Conservation (phyloP, 37 sponge, comb jelly and placozoan genomes). For the Halisarca cf. caerulea region DNA sequence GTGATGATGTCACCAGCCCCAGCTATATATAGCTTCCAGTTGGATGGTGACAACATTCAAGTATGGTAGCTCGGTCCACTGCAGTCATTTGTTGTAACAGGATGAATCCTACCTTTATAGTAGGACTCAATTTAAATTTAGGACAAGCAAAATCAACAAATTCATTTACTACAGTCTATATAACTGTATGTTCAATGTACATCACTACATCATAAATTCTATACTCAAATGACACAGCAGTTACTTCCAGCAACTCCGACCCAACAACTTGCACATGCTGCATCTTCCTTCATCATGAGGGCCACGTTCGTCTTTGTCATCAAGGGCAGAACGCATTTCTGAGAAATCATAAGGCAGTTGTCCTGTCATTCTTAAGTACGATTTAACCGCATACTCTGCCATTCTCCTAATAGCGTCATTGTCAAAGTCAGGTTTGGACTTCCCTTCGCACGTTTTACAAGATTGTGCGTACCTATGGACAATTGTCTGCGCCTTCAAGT, state of each 20-base stretch:
- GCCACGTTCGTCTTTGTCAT: neutral
- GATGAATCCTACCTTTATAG: too few species aligned
- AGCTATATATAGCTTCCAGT: too few species aligned
- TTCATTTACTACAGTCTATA: too few species aligned
- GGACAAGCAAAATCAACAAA: too few species aligned
- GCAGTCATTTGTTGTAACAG: too few species aligned
- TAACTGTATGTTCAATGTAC: too few species aligned
- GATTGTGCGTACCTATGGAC: neutral
- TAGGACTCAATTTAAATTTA: too few species aligned
- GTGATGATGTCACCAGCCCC: too few species aligned
- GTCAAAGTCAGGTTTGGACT: slow-evolving; percentile 7
- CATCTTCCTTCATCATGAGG: slow-evolving; percentile 57
- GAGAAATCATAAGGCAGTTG: neutral
- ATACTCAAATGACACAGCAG: too few species aligned
- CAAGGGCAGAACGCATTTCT: neutral
- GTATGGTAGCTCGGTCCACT: too few species aligned
- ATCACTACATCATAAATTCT: too few species aligned
- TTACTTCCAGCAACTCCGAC: slow-evolving; percentile 55
- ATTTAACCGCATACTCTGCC: slow-evolving; percentile 41
- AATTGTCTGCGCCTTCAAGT: slow-evolving; percentile 24
- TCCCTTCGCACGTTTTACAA: slow-evolving; percentile 26
- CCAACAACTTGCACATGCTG: slow-evolving; percentile 15
- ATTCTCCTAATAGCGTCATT: slow-evolving; percentile 14
- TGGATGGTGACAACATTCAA: too few species aligned
- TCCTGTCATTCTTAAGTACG: slow-evolving; percentile 6